These are phyloP conservation scores for Aleiodes testaceus DNA, from an alignment of 2,888 invertebrate species.

Conservation along the genomic window DNA sequence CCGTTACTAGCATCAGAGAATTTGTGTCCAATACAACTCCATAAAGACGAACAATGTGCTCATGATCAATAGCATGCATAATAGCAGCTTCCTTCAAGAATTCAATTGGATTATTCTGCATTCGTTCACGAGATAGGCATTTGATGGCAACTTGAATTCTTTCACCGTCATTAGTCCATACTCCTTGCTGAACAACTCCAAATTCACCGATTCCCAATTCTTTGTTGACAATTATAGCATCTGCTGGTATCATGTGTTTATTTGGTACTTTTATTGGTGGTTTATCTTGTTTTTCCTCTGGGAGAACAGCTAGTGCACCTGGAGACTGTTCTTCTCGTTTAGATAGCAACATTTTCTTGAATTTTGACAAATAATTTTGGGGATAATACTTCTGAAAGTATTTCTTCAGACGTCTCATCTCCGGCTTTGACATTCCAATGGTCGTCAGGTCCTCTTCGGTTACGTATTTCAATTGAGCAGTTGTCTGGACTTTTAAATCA, in stretches of 20 bases:
- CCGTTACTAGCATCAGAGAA: conserved; percentile 87
- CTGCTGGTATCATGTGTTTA: conserved; percentile 89
- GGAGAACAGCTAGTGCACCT: conserved; percentile 65
- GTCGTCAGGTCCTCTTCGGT: conserved; percentile 92
- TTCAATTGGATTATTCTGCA: conserved; percentile 97
- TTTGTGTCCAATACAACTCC: conserved; percentile 97
- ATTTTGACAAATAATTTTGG: conserved; percentile 92
- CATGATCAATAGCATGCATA: conserved; percentile 98
- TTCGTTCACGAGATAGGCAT: conserved; percentile 93
- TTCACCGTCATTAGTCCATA: conserved; percentile 96
- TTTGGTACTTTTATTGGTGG: conserved; percentile 80
- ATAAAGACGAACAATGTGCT: conserved; percentile 96
- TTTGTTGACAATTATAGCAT: conserved; percentile 93
- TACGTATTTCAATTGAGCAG: conserved; percentile 94
- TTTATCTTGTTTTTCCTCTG: conserved; percentile 69
- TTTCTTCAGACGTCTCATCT: conserved; percentile 94
- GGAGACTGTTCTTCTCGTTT: conserved; percentile 73
- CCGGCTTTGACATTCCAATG: conserved; percentile 95
- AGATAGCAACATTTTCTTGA: conserved; percentile 86
- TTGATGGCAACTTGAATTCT: conserved; percentile 97
- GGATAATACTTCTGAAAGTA: conserved; percentile 95
- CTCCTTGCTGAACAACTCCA: conserved; percentile 97
- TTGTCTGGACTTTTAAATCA: conserved; percentile 90
- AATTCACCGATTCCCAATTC: conserved; percentile 98
- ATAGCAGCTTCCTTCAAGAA: conserved; percentile 98